These are phyloP conservation scores for Coilia nasus DNA, from an alignment of 2,797 vertebrate genomes.

Conservation along the genomic window DNA sequence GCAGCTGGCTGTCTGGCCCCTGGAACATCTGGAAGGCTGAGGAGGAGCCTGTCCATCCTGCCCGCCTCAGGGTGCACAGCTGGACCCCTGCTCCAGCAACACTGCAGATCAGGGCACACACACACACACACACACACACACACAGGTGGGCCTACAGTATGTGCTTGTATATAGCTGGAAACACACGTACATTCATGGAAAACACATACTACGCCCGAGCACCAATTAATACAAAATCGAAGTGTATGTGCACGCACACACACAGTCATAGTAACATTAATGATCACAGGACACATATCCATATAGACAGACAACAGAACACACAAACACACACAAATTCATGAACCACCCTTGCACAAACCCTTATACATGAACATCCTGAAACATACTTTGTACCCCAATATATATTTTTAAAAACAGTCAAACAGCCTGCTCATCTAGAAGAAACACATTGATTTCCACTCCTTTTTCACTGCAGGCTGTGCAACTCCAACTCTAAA, in stretches of 20 bases:
- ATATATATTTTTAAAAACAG: background rate
- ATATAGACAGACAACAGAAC: background rate
- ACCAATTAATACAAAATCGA: background rate
- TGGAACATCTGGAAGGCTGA: constrained; percentile 5
- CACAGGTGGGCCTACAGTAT: background rate
- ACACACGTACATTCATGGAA: background rate
- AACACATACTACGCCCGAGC: background rate
- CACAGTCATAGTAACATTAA: too few species aligned
- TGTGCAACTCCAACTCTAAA: background rate
- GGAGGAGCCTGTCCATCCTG: background rate
- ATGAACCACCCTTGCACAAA: background rate
- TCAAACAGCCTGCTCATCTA: background rate
- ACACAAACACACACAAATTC: background rate
- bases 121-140: background rate
- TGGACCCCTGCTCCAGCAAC: background rate
- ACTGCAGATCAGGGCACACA: background rate
- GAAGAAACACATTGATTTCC: background rate
- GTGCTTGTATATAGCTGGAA: background rate
- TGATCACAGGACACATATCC: too few species aligned
- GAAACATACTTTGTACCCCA: background rate
- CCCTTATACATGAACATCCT: background rate
- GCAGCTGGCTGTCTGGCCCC: background rate
- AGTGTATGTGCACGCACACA: background rate
- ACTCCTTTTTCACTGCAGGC: background rate
- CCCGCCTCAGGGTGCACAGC: background rate